Conservation (phyloP, 2,113 vertebrate species). For the Felis catus region DNA sequence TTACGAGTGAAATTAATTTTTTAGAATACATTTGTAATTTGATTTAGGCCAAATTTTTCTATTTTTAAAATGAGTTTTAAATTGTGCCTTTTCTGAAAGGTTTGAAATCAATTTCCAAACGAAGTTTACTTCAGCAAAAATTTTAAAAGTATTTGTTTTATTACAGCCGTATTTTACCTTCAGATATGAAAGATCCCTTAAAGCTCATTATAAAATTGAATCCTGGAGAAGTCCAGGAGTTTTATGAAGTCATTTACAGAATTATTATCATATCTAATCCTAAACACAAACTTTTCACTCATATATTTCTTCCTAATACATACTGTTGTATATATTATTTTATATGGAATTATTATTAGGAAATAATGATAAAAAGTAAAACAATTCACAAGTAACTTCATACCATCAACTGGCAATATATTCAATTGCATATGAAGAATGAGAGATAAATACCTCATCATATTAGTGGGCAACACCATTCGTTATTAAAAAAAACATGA, state of each 20-base stretch:
- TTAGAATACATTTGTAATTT: neutral
- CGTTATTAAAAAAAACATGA: neutral
- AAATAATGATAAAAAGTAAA: neutral
- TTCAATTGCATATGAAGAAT: neutral
- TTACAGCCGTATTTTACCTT: neutral
- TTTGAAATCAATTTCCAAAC: neutral
- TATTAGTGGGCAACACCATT: neutral
- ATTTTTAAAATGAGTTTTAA: neutral
- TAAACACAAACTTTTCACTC: neutral
- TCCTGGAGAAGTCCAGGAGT: neutral
- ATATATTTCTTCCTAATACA: neutral
- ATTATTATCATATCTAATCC: neutral
- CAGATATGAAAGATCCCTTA: neutral
- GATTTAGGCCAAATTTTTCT: neutral
- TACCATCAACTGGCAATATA: neutral
- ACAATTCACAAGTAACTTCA: neutral
- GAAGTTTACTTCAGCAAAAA: neutral
- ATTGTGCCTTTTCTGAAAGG: neutral
- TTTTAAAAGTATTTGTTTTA: neutral
- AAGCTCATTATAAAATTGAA: neutral
- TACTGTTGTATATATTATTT: neutral
- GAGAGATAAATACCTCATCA: neutral
- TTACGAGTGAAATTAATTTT: neutral
- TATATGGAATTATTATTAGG: neutral
- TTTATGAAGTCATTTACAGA: neutral